Conservation (phyloP, 2,797 vertebrate genomes). For the Urocyon cinereoargenteus region DNA sequence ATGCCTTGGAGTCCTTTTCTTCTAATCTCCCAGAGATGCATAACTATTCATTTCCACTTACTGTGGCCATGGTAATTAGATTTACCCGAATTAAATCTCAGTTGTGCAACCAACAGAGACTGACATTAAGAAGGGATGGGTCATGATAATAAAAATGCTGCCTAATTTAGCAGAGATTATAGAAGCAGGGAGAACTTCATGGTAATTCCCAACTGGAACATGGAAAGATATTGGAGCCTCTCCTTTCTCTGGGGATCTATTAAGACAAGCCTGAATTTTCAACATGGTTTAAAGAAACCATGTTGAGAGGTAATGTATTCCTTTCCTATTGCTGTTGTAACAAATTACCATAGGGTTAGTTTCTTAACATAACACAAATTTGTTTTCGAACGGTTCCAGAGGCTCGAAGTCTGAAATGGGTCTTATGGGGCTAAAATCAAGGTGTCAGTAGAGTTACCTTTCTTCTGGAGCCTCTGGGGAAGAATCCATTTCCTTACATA, state of each 20-base stretch:
- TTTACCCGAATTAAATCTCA: conserved; percentile 21
- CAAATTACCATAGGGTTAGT: background rate
- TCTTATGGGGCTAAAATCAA: background rate
- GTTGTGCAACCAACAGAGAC: background rate
- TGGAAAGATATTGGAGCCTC: background rate
- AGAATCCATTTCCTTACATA: background rate
- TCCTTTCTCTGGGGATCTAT: background rate
- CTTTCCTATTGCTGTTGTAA: background rate
- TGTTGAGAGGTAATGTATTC: background rate
- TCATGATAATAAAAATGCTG: conserved; percentile 23
- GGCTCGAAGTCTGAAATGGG: background rate
- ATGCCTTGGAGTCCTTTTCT: background rate
- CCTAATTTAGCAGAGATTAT: background rate
- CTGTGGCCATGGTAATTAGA: background rate
- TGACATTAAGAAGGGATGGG: background rate
- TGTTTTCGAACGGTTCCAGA: background rate
- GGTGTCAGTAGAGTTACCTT: background rate
- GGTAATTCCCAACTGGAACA: background rate
- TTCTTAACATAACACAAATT: background rate
- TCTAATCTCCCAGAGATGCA: background rate
- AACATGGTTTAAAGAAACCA: background rate
- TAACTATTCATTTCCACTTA: background rate
- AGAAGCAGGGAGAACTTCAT: background rate
- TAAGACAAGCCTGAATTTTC: background rate
- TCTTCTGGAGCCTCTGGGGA: background rate